Evolutionary conservation across 2,888 invertebrate genomes (phyloP).

Genomic region (Petrolisthes manimaculis): DNA sequence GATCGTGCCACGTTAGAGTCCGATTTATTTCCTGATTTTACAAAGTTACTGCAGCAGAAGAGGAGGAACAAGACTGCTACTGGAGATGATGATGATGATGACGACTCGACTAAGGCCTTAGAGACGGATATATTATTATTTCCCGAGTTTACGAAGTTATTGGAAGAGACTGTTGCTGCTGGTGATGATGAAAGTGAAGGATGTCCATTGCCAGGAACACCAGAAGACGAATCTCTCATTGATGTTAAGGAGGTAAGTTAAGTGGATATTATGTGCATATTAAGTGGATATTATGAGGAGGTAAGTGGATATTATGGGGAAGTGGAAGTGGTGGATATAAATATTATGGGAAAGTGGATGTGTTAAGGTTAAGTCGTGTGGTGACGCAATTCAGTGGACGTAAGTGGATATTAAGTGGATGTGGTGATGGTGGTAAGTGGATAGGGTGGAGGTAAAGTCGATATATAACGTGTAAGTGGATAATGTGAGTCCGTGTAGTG

Average conservation of each 20-base stretch:
- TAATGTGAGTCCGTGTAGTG: too few species aligned
- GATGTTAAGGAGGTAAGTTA: slow-evolving; percentile 50
- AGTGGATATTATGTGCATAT: background rate
- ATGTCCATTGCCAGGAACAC: slow-evolving; percentile 64
- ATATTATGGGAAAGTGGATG: background rate
- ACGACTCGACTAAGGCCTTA: background rate
- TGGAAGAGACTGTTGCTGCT: slow-evolving; percentile 42
- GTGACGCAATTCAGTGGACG: background rate
- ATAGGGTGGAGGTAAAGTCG: too few species aligned
- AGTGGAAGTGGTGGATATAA: background rate
- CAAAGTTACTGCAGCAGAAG: slow-evolving; percentile 38
- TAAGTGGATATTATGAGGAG: too few species aligned
- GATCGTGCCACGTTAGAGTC: slow-evolving; percentile 25
- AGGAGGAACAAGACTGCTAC: slow-evolving; percentile 12
- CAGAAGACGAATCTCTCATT: slow-evolving; percentile 62
- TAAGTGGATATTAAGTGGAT: too few species aligned
- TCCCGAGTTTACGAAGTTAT: slow-evolving; percentile 59
- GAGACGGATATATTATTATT: slow-evolving; percentile 42
- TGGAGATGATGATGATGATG: slow-evolving; percentile 59
- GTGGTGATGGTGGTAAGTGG: too few species aligned
- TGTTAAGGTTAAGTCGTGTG: background rate
- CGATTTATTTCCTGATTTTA: slow-evolving; percentile 62
- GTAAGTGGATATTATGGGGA: too few species aligned
- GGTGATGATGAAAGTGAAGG: slow-evolving; percentile 65
- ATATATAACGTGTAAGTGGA: too few species aligned